Percentiles rank a stretch among this genome's conserved stretches.
These are phyloP conservation scores for Diplosoma virens DNA, from an alignment of 23 tunicate species.

Conservation along the genomic window DNA sequence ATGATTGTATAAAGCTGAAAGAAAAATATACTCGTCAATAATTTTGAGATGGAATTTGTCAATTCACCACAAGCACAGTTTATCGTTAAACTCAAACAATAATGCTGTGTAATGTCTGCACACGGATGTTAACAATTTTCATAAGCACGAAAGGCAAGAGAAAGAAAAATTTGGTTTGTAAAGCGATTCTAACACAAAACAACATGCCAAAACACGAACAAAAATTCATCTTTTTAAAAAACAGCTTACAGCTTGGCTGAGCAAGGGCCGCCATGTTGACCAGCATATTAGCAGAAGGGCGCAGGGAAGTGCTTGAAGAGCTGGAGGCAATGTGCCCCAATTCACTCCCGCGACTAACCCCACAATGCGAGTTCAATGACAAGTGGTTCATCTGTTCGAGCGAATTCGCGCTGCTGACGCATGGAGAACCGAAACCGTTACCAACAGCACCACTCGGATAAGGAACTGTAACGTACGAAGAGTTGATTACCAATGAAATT, in stretches of 20 bases:
- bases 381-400: conserved; percentile 43
- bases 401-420: conserved; percentile 33
- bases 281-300: conserved; percentile 34
- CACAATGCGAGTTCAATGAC: conserved; percentile 26
- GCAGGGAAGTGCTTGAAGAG: conserved; percentile 4
- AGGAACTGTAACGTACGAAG: conserved; percentile 24
- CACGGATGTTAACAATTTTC: too few relatives aligned
- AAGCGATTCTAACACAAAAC: too few relatives aligned
- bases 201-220: too few relatives aligned
- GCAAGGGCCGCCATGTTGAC: conserved; percentile 39
- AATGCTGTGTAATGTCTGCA: background rate
- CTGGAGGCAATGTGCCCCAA: conserved; percentile 2
- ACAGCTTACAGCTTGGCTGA: conserved; percentile 36
- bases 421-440: conserved; percentile 28
- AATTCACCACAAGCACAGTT: background rate
- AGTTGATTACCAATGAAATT: background rate
- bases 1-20: conserved; percentile 25
- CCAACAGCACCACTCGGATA: conserved; percentile 39
- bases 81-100: background rate
- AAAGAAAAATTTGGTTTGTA: background rate
- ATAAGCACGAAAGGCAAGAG: too few relatives aligned
- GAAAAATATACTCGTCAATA: background rate
- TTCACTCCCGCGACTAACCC: conserved; percentile 5
- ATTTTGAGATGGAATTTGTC: background rate
- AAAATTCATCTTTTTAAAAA: too few relatives aligned